Evolutionary conservation across 2,888 invertebrate genomes (phyloP), one percentile per base, ranked within the genome.

Genomic region (Dinocampus coccinellae): DNA sequence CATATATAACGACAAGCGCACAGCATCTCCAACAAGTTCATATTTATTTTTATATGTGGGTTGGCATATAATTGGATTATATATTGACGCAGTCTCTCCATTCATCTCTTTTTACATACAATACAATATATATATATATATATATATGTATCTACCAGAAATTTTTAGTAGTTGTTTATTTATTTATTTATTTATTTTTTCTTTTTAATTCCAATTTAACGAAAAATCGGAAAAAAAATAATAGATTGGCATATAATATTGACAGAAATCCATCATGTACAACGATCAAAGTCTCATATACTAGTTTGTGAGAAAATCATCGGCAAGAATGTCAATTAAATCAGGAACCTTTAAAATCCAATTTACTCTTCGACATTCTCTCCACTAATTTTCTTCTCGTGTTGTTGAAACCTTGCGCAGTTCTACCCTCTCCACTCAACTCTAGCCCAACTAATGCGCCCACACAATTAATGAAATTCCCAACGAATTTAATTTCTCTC

Each of bases 251-350:
- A 55, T 55, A 16, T 33, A 34, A 29, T 58, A 58, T 58, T n/a
- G 58, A 58, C 58, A 58, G 58, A 10, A 16, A 9, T n/a, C 33
- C 34, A 29, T 57, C 29, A n/a, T 26, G 13, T 22, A 22, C 24
- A 57, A 34, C 34, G 34, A 58, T 34, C 33, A 58, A 29, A 58
- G n/a, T 29, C 16, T 58, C 16, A 58, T 58, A 29, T 34, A 58
- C 34, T 20, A 58, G 26, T 24, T 47, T n/a, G 47, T 55, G 58
- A 58, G 33, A n/a, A 58, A 58, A 16, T 58, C 58, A n/a, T 58
- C 34, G 58, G 47, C 26, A 64, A 64, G 63, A 64, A 64, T 64
- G 63, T 29, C 63, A 64, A 64, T 64, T 64, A 64, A 52, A 64
- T 47, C 42, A 64, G 33, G 33, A 3, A 47, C 57, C 36, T 55